Evolutionary conservation across 2,797 vertebrate genomes (phyloP).

Genomic region (Microcaecilia unicolor): DNA sequence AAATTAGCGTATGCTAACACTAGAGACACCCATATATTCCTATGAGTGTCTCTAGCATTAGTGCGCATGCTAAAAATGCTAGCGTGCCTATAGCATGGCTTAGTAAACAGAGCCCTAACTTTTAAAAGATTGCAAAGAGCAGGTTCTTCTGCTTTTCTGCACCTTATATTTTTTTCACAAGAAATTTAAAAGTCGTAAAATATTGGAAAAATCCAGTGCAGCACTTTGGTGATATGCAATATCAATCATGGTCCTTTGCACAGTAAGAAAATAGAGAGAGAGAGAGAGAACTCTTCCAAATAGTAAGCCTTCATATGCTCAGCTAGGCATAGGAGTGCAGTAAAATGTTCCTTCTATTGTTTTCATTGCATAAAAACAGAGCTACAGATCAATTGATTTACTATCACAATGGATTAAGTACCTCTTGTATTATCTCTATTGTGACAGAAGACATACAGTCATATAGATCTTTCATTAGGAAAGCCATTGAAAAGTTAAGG

Average conservation of each 20-base stretch:
- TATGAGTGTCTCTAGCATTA: too few relatives aligned
- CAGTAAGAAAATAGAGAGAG: conserved; percentile 46
- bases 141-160: conserved; percentile 41
- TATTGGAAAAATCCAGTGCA: conserved; percentile 52
- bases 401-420: conserved; percentile 60
- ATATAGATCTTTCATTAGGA: conserved; percentile 71
- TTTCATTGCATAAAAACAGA: conserved; percentile 55
- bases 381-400: conserved; percentile 69
- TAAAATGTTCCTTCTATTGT: conserved; percentile 52
- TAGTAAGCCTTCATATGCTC: conserved; percentile 47
- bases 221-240: conserved; percentile 45
- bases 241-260: conserved; percentile 46
- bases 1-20: too few relatives aligned
- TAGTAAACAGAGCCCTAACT: too few relatives aligned
- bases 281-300: conserved; percentile 54
- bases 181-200: conserved; percentile 53
- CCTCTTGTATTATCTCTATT: conserved; percentile 54
- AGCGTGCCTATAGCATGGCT: too few relatives aligned
- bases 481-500: conserved; percentile 60
- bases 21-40: too few relatives aligned
- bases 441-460: conserved; percentile 51
- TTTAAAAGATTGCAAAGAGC: conserved; percentile 42
- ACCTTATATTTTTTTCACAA: conserved; percentile 51
- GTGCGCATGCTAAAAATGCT: too few relatives aligned
- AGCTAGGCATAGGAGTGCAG: conserved; percentile 39